Conservation (phyloP, 1,140 invertebrate genomes). For the Semibalanus balanoides region DNA sequence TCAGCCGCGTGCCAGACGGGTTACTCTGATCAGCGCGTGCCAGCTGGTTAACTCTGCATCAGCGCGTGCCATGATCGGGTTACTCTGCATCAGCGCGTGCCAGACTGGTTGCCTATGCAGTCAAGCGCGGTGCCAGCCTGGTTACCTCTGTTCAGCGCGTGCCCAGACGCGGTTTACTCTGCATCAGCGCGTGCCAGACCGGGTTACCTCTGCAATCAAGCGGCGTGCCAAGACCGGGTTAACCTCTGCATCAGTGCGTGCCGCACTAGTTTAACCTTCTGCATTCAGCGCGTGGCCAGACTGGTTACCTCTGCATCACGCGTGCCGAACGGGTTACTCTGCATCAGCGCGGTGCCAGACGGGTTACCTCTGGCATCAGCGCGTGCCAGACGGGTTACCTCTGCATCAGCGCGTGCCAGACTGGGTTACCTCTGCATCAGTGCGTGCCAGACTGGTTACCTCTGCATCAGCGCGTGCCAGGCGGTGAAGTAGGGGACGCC, state of each 20-base stretch:
- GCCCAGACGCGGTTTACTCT: constrained; percentile 30
- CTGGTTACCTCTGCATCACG: too few relatives aligned
- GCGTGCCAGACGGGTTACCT: constrained; percentile 27
- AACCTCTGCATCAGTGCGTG: too few relatives aligned
- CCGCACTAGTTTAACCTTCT: too few relatives aligned
- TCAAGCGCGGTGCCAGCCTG: too few relatives aligned
- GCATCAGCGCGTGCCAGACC: constrained; percentile 26
- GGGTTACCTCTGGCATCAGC: too few relatives aligned
- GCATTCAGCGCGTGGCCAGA: too few relatives aligned
- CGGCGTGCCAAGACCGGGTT: too few relatives aligned
- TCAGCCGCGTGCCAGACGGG: too few relatives aligned
- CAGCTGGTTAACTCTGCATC: constrained; percentile 30
- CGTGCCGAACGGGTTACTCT: too few relatives aligned
- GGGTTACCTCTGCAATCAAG: constrained; percentile 35
- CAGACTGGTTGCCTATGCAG: constrained; percentile 30
- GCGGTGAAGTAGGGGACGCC: constrained; percentile 46
- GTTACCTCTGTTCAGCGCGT: constrained; percentile 26
- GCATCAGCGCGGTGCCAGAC: too few relatives aligned
- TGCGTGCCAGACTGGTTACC: constrained; percentile 29
- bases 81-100: constrained; percentile 34
- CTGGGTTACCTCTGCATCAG: constrained; percentile 32
- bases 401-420: constrained; percentile 28
- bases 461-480: constrained; percentile 34
- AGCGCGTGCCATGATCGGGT: constrained; percentile 26
- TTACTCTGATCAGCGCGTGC: too few relatives aligned